Evolutionary conservation across 2,113 vertebrate species (phyloP).

Genomic region (Melanostigma gelatinosum): DNA sequence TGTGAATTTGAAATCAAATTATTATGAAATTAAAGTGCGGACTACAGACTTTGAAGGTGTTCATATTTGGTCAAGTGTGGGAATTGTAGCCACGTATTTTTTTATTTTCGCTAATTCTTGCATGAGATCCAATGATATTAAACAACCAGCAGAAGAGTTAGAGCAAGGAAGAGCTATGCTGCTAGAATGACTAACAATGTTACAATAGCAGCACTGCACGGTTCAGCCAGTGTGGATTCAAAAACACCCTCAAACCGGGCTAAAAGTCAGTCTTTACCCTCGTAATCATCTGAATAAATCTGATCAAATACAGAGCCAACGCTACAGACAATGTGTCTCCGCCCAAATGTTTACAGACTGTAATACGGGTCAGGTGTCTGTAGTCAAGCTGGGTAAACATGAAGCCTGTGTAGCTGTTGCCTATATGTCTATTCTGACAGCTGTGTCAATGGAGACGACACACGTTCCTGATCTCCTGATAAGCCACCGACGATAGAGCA

Average conservation of each 20-base stretch:
- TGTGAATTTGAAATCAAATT: background rate
- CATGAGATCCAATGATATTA: background rate
- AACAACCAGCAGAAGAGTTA: background rate
- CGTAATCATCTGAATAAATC: background rate
- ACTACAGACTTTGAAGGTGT: background rate
- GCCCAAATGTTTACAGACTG: background rate
- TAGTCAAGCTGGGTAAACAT: conserved; percentile 35
- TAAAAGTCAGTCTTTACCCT: background rate
- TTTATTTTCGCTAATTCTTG: background rate
- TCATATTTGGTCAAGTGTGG: background rate
- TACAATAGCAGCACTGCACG: background rate
- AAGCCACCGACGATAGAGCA: background rate
- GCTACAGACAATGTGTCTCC: background rate
- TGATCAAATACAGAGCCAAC: background rate
- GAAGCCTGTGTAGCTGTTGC: background rate
- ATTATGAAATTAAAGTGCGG: background rate
- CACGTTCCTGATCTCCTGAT: conserved; percentile 1
- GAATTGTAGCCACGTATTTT: background rate
- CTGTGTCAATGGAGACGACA: conserved; percentile 10
- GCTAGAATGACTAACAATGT: background rate
- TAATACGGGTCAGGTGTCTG: conserved; percentile 1
- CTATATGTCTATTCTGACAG: background rate
- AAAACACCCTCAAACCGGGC: background rate
- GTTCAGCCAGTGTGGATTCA: background rate
- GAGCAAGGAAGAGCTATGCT: background rate